Base-by-base conservation (phyloP, 1,140 invertebrate species). In the Drosophila triauraria region DNA sequence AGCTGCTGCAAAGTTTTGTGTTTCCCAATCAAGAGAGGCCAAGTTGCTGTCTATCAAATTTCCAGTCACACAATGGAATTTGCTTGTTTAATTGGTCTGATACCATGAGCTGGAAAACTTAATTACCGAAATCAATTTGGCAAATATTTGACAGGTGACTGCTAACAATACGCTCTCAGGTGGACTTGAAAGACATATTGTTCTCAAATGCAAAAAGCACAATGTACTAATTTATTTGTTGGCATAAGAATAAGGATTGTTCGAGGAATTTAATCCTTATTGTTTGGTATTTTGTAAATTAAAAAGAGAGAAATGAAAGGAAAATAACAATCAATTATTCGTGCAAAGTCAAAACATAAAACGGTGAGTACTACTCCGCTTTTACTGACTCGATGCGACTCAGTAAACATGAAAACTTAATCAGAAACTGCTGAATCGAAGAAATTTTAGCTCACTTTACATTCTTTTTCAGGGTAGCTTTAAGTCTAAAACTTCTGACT, bases 101-200 rank as follows among this genome's bases (percentile, higher is more conserved):
- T 12, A 4, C 4, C 15, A n/a, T 20, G 35, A 13, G n/a, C 8
- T 2, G 7, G 32, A 42, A 63, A 58, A 58, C 35, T 63, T 40
- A 63, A 63, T 59, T 38, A 25, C 54, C 1, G 12, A 59, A 63
- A 63, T 58, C 56, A 58, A 58, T 63, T 63, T 63, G 25, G 35
- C 63, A 56, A 47, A 69, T 58, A 58, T 63, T 40, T 56, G 53
- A 15, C 53, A 56, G 53, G 53, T 56, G 17, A n/a, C 20, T 25
- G 7, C 23, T 56, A 10, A 15, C 4, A 40, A 56, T 4, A 54
- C 20, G 3, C 10, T 10, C 9, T 58, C 17, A 20, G 25, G 38
- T 42, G 30, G 8, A 12, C 35, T 25, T 35, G 23, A 35, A 48
- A 10, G 43, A 12, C 8, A 32, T 20, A 20, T 20, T 20, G 0